phyloP scores from a whole-genome alignment of 2,888 invertebrate species.

The Parasteatoda lunata region DNA sequence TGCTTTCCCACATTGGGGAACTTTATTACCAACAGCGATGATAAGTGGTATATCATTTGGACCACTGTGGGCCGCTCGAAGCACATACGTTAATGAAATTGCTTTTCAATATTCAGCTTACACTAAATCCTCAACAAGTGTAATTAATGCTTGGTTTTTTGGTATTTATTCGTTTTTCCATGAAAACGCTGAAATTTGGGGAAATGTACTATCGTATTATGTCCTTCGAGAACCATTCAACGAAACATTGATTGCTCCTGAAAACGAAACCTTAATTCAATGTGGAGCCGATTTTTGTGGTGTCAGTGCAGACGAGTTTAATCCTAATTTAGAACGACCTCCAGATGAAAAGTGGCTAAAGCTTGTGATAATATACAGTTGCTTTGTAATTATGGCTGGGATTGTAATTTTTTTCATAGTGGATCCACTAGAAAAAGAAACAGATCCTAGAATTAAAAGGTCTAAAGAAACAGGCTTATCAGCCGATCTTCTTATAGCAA shows the following conservation, averaged over 20 bases:
- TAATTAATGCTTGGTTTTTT: slow-evolving; percentile 66
- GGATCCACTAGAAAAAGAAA: slow-evolving; percentile 52
- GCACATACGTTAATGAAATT: slow-evolving; percentile 67
- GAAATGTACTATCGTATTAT: slow-evolving; percentile 60
- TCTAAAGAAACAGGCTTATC: slow-evolving; percentile 22
- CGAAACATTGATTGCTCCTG: background rate
- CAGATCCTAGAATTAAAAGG: slow-evolving; percentile 3
- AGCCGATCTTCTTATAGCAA: slow-evolving; percentile 82
- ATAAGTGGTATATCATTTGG: slow-evolving; percentile 65
- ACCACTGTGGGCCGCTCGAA: slow-evolving; percentile 69
- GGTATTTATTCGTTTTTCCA: slow-evolving; percentile 74
- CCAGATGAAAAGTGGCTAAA: slow-evolving; percentile 84
- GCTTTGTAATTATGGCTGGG: slow-evolving; percentile 85
- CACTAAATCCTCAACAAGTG: slow-evolving; percentile 43
- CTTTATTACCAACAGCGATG: slow-evolving; percentile 63
- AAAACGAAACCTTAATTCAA: slow-evolving; percentile 17
- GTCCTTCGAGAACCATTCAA: slow-evolving; percentile 31
- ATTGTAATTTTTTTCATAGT: slow-evolving; percentile 56
- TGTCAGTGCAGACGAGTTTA: background rate
- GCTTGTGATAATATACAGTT: slow-evolving; percentile 90
- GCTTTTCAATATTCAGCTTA: slow-evolving; percentile 48
- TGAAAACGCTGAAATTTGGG: slow-evolving; percentile 88
- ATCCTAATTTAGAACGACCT: slow-evolving; percentile 46
- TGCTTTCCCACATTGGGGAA: slow-evolving; percentile 57
- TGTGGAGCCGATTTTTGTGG: slow-evolving; percentile 67